phyloP scores from a whole-genome alignment of 1,140 invertebrate species.

The Pseudoatta argentina region DNA sequence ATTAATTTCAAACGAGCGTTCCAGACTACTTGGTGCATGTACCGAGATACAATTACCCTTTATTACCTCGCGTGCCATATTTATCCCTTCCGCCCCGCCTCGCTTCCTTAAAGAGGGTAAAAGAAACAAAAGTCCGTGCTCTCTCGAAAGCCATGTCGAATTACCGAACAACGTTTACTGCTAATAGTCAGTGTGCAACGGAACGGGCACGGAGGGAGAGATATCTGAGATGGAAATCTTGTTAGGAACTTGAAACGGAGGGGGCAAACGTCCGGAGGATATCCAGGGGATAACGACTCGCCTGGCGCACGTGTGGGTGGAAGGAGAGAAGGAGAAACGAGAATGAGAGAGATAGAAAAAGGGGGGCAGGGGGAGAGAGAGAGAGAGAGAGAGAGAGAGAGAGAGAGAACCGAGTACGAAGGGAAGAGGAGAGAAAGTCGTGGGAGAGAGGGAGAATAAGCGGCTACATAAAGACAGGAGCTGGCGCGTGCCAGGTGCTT shows the following conservation, averaged over 20 bases:
- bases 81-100: constrained; percentile 21
- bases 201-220: constrained; percentile 61
- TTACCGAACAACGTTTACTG: constrained; percentile 75
- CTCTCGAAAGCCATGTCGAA: constrained; percentile 61
- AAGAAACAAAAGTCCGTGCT: constrained; percentile 48
- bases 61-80: constrained; percentile 60
- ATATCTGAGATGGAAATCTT: constrained; percentile 77
- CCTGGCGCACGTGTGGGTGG: constrained; percentile 65
- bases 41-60: constrained; percentile 59
- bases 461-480: constrained; percentile 81
- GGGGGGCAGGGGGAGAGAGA: neutral
- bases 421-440: constrained; percentile 13
- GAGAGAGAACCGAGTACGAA: neutral
- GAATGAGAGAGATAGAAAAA: constrained; percentile 21
- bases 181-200: constrained; percentile 67
- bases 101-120: neutral
- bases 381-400: neutral
- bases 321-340: neutral
- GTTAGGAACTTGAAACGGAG: constrained; percentile 72
- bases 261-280: constrained; percentile 74
- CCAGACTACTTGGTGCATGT: constrained; percentile 33
- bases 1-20: constrained; percentile 46
- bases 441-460: constrained; percentile 65
- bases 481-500: constrained; percentile 85
- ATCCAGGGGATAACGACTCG: constrained; percentile 74